Evolutionary conservation across 2,888 invertebrate species (phyloP), one percentile per base, ranked within the genome.

Genomic region (Tridacna gigas): DNA sequence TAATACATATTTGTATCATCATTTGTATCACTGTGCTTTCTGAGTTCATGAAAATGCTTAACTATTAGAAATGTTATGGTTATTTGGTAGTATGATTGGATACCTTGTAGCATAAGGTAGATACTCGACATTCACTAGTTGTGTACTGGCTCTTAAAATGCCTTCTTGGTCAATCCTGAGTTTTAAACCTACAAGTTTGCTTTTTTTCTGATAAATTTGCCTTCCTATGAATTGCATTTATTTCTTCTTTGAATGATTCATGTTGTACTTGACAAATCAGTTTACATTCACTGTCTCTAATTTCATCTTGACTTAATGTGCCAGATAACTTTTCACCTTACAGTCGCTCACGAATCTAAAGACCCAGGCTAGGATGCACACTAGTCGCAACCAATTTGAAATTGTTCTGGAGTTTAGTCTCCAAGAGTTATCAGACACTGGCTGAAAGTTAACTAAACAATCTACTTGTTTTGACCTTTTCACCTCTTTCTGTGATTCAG

Each of bases 151-250:
- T 7, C 37, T 37, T 4, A 37, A 37, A 37, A 37, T 37, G 56
- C 56, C 56, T 56, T 56, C 65, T 65, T 26, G 15, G 13, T 78
- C 56, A 22, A 82, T 28, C 20, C n/a, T 76, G 18, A 74, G 82
- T 20, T 78, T 69, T 25, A 84, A 76, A 7, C 56, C 25, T 48
- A 69, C 61, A 47, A 84, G 60, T 69, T 81, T 78, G 73, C 74
- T 77, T 11, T 22, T 18, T 73, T 28, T 4, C 28, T 7, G 22
- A 25, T 12, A 65, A 15, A 45, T 37, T 20, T 1, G 2, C 5
- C 12, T 37, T 26, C 22, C 28, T 65, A 22, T 25, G 15, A 26
- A 65, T 22, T 4, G 1, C 22, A 65, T 1, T 12, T 18, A 25
- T n/a, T 65, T 65, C 66, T 4, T 12, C 66, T 25, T 5, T 22